These are phyloP conservation scores for Syrmaticus mikado DNA, from an alignment of 2,113 vertebrate genomes.

Conservation along the genomic window DNA sequence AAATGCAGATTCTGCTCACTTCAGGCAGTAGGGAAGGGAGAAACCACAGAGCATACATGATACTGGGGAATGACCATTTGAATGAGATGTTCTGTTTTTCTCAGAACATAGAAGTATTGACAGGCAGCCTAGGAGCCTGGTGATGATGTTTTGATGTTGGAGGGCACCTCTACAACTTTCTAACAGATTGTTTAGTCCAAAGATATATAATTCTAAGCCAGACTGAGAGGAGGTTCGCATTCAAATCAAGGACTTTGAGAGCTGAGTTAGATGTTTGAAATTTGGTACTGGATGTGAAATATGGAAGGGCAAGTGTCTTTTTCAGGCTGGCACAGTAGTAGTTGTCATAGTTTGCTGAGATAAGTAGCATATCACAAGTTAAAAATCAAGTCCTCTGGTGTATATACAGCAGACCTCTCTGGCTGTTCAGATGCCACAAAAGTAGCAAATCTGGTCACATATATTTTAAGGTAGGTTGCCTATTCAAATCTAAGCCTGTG, in stretches of 20 bases:
- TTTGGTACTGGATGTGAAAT: neutral
- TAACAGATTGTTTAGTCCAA: neutral
- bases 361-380: neutral
- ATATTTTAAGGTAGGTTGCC: neutral
- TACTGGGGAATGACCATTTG: neutral
- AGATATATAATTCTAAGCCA: neutral
- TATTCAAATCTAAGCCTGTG: neutral
- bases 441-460: neutral
- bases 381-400: neutral
- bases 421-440: neutral
- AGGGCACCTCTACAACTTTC: neutral
- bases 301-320: neutral
- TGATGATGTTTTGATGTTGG: neutral
- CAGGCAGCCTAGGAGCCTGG: neutral
- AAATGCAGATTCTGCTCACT: neutral
- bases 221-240: neutral
- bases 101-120: neutral
- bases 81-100: neutral
- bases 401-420: neutral
- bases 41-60: neutral
- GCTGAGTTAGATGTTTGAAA: neutral
- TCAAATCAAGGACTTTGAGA: neutral
- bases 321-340: neutral
- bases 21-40: neutral
- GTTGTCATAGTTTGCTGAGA: neutral